phyloP scores from a whole-genome alignment of 1,140 invertebrate species.

The Hesperophylax magnus region DNA sequence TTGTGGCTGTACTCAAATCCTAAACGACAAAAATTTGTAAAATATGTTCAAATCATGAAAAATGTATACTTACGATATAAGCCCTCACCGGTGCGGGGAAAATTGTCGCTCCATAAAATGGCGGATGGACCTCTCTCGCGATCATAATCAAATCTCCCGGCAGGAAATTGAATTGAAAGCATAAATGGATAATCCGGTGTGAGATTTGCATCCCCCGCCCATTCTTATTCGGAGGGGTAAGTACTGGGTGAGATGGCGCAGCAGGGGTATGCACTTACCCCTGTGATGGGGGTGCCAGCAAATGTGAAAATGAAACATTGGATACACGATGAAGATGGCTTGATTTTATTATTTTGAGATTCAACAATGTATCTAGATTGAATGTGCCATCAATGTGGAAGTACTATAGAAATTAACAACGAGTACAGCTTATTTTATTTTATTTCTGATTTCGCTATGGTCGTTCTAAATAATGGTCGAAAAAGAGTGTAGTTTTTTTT shows the following conservation, averaged over 20 bases:
- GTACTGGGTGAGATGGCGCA: background rate
- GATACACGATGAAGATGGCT: background rate
- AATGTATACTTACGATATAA: too few relatives aligned
- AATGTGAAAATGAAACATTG: too few relatives aligned
- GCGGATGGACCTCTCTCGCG: constrained; percentile 8
- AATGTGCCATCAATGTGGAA: background rate
- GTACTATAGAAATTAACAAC: background rate
- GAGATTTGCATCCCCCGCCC: constrained; percentile 52
- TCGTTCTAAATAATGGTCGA: too few relatives aligned
- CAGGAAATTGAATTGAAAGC: constrained; percentile 55
- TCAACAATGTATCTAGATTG: background rate
- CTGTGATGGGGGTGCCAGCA: background rate
- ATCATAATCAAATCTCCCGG: constrained; percentile 54
- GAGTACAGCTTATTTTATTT: too few relatives aligned
- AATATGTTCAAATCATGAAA: too few relatives aligned
- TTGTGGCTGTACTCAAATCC: too few relatives aligned
- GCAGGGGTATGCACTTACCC: background rate
- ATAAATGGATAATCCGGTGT: constrained; percentile 58
- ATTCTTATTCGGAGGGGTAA: background rate
- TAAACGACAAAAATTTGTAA: too few relatives aligned
- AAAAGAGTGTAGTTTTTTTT: too few relatives aligned
- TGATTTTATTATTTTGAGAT: background rate
- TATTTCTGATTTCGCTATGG: too few relatives aligned
- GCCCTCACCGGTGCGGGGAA: too few relatives aligned
- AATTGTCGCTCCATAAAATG: too few relatives aligned